Evolutionary conservation across 2,113 vertebrate genomes (phyloP), one percentile per base, ranked within the genome.

Genomic region (Laticauda colubrina): DNA sequence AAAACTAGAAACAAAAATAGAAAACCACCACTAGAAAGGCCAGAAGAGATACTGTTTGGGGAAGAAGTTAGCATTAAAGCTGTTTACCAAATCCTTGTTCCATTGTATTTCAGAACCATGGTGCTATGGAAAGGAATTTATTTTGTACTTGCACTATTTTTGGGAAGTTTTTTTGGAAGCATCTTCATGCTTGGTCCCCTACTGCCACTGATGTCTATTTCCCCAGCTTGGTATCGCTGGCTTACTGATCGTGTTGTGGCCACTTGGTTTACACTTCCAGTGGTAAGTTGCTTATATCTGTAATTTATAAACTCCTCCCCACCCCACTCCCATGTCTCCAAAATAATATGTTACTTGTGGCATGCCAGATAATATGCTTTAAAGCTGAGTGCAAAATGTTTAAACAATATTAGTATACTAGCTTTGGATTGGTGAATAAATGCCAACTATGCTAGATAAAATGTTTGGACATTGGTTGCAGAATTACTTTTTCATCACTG

Each of bases 201-300:
- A 89, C 95, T 99, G 89, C 99, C 99, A 54, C 96, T 99, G 96
- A 98, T 99, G 98, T 96, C 99, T 93, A 34, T 99, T 93, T 99
- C 98, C 0, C 98, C 98, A 0, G 97, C 98, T 61, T 99, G 98
- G 98, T 99, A 99, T 96, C 99, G 99, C 97, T 99, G 99, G 99
- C 97, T 99, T 96, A 99, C 98, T 0, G 98, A 99, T 95, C 97
- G 98, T 34, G 94, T 99, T 51, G 98, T 99, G 26, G 99, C 99
- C 91, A 99, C 98, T 53, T 99, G 99, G 99, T 97, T 99, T 96
- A 99, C 99, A 0, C 97, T 99, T 29, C 99, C 99, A 54, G 99
- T 99, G 98, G 99, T 99, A 97, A 97, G 98, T 98, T 90, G 20
- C 5, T 15, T 55, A 18, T 92, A 39, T 91, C 1, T 24, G 15